phyloP scores from a whole-genome alignment of 2,113 vertebrate species.

The Tychaedon coryphoeus region DNA sequence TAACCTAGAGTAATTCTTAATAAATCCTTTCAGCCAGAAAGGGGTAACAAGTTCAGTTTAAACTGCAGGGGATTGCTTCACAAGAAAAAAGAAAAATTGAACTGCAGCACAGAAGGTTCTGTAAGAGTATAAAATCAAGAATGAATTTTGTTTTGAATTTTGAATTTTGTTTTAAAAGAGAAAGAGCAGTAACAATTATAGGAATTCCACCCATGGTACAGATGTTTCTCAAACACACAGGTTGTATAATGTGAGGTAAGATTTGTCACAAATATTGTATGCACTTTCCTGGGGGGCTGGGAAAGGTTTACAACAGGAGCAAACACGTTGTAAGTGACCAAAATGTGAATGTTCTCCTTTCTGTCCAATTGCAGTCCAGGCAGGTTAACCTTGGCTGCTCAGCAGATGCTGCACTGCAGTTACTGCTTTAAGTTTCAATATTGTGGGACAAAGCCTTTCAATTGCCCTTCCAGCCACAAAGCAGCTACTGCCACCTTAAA shows the following conservation, averaged over 20 bases:
- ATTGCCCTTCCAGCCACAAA: background rate
- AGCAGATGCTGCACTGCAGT: background rate
- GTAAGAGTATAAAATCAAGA: background rate
- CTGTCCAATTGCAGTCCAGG: background rate
- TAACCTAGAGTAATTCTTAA: constrained; percentile 31
- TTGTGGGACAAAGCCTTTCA: background rate
- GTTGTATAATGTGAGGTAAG: background rate
- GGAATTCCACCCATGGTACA: background rate
- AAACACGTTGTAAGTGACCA: background rate
- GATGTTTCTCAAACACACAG: background rate
- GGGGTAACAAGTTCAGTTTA: constrained; percentile 28
- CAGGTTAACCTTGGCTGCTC: background rate
- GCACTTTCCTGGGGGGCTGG: background rate
- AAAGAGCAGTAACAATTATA: background rate
- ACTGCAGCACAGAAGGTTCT: background rate
- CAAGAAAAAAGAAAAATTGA: background rate
- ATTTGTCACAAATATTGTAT: background rate
- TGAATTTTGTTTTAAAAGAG: background rate
- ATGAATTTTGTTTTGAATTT: too few species aligned
- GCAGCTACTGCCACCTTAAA: background rate
- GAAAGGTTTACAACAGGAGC: background rate
- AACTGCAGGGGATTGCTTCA: background rate
- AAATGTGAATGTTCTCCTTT: background rate
- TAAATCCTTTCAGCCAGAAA: constrained; percentile 36
- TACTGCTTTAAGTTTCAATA: background rate